Evolutionary conservation across 2,113 vertebrate genomes (phyloP).

Genomic region (Heterotis niloticus): DNA sequence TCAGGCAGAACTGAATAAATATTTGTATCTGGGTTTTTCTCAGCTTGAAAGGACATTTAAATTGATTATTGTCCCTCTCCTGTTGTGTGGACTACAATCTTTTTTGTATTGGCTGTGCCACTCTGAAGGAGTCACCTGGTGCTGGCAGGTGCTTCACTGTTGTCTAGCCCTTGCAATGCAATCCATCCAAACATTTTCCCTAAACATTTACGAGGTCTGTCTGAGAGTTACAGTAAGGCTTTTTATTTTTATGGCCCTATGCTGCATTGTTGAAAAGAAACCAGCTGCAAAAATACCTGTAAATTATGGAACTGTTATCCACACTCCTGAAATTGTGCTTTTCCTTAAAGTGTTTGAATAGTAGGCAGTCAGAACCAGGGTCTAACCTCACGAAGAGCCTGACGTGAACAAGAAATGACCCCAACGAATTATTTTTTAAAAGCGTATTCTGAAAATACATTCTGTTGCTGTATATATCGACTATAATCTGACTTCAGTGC

Average conservation of each 20-base stretch:
- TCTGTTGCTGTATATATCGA: constrained; percentile 8
- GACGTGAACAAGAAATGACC: background rate
- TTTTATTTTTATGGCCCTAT: background rate
- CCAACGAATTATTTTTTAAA: background rate
- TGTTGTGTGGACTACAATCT: background rate
- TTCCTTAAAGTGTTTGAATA: background rate
- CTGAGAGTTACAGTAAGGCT: too few species aligned
- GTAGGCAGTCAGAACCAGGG: background rate
- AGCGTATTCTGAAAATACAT: constrained; percentile 4
- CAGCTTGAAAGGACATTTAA: background rate
- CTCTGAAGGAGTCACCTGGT: background rate
- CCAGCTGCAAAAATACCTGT: background rate
- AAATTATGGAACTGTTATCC: background rate
- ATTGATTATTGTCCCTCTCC: background rate
- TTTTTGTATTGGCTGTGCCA: background rate
- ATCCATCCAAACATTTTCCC: background rate
- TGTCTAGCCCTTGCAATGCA: background rate
- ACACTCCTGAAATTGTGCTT: background rate
- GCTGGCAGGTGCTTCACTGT: background rate
- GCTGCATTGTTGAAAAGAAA: background rate
- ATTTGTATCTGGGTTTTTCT: background rate
- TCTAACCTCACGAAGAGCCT: background rate
- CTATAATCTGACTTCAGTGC: background rate
- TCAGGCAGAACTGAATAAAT: background rate
- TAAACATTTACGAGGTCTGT: background rate